Evolutionary conservation across 2,113 vertebrate species (phyloP).

Genomic region (Galeopterus variegatus): DNA sequence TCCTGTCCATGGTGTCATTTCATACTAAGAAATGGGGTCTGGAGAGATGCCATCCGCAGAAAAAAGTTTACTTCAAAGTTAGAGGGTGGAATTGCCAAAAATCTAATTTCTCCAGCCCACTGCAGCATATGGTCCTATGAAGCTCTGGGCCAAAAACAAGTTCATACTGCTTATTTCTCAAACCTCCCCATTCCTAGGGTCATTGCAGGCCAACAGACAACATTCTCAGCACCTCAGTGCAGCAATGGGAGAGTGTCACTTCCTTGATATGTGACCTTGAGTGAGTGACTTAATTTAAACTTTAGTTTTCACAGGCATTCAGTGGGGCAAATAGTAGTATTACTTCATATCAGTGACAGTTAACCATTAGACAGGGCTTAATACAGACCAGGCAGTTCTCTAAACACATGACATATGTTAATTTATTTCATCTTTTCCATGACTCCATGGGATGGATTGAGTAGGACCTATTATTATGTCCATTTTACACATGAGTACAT

Average conservation of each 20-base stretch:
- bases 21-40: neutral
- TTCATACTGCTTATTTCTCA: constrained; percentile 10
- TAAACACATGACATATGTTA: neutral
- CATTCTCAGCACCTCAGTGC: neutral
- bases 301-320: neutral
- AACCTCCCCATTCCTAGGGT: neutral
- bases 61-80: constrained; percentile 20
- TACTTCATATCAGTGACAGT: neutral
- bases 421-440: neutral
- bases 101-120: constrained; percentile 1
- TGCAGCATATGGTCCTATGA: neutral
- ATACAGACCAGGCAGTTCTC: neutral
- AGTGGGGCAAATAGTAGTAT: neutral
- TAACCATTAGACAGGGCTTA: neutral
- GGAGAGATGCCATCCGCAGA: neutral
- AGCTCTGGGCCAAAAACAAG: neutral
- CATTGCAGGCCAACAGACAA: neutral
- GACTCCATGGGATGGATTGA: neutral
- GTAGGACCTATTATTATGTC: neutral
- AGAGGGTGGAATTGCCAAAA: neutral
- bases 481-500: neutral
- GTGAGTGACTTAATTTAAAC: constrained; percentile 18
- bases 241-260: neutral
- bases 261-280: neutral
- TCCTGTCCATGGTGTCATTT: constrained; percentile 32